Evolutionary conservation across 2,888 invertebrate species (phyloP).

Genomic region (Chydorus sphaericus): DNA sequence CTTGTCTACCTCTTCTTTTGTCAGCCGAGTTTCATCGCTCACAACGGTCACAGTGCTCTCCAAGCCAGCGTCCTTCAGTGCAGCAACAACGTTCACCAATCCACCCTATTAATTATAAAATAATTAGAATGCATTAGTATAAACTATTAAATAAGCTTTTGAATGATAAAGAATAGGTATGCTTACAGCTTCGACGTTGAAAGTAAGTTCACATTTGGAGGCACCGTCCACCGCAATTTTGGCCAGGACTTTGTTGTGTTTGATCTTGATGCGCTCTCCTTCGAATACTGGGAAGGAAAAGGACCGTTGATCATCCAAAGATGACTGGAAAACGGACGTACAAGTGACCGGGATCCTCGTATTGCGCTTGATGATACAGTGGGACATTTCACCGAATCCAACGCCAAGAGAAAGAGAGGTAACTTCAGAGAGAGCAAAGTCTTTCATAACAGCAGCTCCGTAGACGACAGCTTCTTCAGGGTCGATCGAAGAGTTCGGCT

Average conservation of each 20-base stretch:
- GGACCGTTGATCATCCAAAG: constrained; percentile 94
- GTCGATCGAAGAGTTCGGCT: constrained; percentile 91
- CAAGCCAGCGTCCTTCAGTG: constrained; percentile 36
- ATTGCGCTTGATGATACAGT: constrained; percentile 89
- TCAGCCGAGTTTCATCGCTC: constrained; percentile 81
- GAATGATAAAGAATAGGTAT: too few relatives aligned
- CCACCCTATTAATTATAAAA: too few relatives aligned
- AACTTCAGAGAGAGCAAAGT: constrained; percentile 79
- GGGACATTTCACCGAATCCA: constrained; percentile 89
- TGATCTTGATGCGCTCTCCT: constrained; percentile 31
- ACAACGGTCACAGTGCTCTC: constrained; percentile 50
- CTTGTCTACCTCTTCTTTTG: constrained; percentile 84
- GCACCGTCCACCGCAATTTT: constrained; percentile 40
- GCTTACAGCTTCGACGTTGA: constrained; percentile 40
- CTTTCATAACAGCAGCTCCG: constrained; percentile 86
- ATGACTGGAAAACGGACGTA: constrained; percentile 91
- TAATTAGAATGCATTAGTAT: too few relatives aligned
- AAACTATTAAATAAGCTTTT: too few relatives aligned
- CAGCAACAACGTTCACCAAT: constrained; percentile 39
- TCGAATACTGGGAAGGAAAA: constrained; percentile 49
- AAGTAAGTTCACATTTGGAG: constrained; percentile 41
- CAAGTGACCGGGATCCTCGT: constrained; percentile 94
- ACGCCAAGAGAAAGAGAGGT: constrained; percentile 81
- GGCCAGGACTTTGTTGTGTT: constrained; percentile 33
- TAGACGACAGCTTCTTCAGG: constrained; percentile 97